A percentile compares a stretch with the other conserved stretches of the same genome.
phyloP scores from a whole-genome alignment of 2,888 invertebrate genomes.

The Hypercompe scribonia region DNA sequence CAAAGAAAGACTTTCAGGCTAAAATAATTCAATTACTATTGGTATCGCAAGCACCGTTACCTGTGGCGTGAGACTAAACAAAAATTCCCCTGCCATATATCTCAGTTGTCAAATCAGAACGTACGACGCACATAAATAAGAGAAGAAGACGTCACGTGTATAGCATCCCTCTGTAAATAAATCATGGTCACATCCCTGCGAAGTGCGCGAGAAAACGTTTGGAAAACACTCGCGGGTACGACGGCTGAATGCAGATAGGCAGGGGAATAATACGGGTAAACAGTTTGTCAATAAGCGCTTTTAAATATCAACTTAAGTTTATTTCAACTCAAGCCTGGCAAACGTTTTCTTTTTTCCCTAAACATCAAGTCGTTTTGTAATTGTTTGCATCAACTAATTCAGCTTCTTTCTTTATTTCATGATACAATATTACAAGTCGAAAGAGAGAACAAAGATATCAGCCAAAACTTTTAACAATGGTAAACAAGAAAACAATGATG shows the following conservation, averaged over 20 bases:
- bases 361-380: too few relatives aligned
- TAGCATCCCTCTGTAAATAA: constrained; percentile 66
- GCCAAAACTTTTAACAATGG: too few relatives aligned
- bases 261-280: constrained; percentile 43
- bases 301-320: neutral
- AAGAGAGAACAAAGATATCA: too few relatives aligned
- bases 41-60: constrained; percentile 10
- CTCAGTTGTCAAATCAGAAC: constrained; percentile 70
- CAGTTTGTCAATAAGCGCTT: constrained; percentile 8
- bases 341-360: too few relatives aligned
- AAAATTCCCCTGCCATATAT: constrained; percentile 52
- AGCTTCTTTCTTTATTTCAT: too few relatives aligned
- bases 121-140: constrained; percentile 68
- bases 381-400: too few relatives aligned
- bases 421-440: too few relatives aligned
- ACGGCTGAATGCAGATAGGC: constrained; percentile 71
- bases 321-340: too few relatives aligned
- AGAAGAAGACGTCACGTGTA: constrained; percentile 58
- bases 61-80: constrained; percentile 18
- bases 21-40: neutral
- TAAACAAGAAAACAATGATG: too few relatives aligned
- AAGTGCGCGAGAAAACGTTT: constrained; percentile 72
- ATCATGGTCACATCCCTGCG: constrained; percentile 69
- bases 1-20: neutral
- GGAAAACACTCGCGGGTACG: constrained; percentile 77